phyloP scores from a whole-genome alignment of 2,113 vertebrate species.

The Boulengeromyrus knoepffleri region DNA sequence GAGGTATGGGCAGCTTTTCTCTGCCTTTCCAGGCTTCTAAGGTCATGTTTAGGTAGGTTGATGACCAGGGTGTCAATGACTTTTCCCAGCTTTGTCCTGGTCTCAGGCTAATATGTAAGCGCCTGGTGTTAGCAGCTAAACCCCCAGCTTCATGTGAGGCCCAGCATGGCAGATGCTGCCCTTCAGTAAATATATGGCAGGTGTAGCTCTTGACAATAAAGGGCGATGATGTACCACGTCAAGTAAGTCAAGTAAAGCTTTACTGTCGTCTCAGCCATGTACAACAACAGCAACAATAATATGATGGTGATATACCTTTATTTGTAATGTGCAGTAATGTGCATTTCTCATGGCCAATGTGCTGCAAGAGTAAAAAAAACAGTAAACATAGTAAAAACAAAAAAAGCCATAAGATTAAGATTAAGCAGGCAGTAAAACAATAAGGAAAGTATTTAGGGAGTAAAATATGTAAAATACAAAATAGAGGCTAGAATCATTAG shows the following conservation, averaged over 20 bases:
- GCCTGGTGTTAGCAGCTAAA: background rate
- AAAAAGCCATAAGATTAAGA: background rate
- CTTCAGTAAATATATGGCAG: background rate
- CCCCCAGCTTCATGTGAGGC: background rate
- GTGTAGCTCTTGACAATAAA: background rate
- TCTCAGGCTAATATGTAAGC: background rate
- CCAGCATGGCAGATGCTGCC: background rate
- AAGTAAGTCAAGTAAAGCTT: background rate
- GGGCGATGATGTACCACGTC: background rate
- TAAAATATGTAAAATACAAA: background rate
- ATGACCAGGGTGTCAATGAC: background rate
- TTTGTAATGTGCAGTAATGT: background rate
- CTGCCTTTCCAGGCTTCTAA: background rate
- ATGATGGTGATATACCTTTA: background rate
- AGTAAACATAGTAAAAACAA: background rate
- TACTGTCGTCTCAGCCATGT: background rate
- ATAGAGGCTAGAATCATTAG: background rate
- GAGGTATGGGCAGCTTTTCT: slow-evolving; percentile 66
- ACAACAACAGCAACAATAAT: background rate
- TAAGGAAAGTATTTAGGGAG: background rate
- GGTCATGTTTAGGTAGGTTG: background rate
- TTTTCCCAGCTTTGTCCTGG: background rate
- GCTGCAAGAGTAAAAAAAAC: background rate
- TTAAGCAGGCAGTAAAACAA: background rate
- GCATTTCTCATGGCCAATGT: too few relatives aligned